These are phyloP conservation scores for Platygyra sinensis DNA, from an alignment of 64 coral and sea anemone genomes.

Conservation along the genomic window DNA sequence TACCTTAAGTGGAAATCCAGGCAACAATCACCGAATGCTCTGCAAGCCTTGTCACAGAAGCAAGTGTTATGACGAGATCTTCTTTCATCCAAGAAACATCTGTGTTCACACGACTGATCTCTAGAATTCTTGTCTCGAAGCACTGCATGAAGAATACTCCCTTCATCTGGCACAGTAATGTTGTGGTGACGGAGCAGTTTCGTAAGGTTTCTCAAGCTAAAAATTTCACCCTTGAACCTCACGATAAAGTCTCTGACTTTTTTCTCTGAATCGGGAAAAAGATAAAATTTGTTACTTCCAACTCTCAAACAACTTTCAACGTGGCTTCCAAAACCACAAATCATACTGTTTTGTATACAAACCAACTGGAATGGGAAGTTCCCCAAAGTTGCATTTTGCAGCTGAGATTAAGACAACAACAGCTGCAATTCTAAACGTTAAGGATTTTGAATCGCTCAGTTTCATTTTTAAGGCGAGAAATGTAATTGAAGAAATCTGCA, in stretches of 20 bases:
- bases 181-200: neutral
- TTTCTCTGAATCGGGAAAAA: neutral
- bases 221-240: neutral
- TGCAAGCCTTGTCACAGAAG: constrained; percentile 33
- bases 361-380: neutral
- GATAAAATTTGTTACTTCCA: neutral
- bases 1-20: neutral
- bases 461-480: neutral
- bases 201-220: neutral
- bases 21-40: constrained; percentile 11
- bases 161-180: neutral
- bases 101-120: neutral
- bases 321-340: too few relatives aligned
- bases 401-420: neutral
- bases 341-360: neutral
- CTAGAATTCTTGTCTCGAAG: neutral
- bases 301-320: too few relatives aligned
- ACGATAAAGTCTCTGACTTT: neutral
- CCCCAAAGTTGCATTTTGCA: too few relatives aligned
- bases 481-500: neutral
- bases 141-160: neutral
- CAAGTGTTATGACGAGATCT: too few relatives aligned
- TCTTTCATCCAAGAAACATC: constrained; percentile 25
- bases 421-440: neutral
- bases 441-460: too few relatives aligned